Evolutionary conservation across 2,888 invertebrate species (phyloP).

Genomic region (Phanerotoma sp.): DNA sequence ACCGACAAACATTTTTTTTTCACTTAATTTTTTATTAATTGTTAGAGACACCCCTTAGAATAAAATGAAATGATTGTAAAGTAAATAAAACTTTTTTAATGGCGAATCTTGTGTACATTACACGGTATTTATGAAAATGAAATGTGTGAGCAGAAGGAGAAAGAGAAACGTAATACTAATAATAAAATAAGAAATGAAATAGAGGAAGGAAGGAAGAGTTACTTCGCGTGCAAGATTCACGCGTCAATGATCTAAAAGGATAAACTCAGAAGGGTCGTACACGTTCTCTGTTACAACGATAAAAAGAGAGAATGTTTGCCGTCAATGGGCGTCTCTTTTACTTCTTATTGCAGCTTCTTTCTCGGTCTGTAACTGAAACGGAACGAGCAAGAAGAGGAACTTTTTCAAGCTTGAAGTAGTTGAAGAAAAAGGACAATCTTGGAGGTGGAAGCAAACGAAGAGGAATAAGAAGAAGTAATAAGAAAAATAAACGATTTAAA

Average conservation of each 20-base stretch:
- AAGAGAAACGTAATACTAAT: not conserved
- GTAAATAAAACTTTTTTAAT: no score
- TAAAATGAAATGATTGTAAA: no score
- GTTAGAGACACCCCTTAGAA: no score
- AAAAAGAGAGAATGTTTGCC: not conserved
- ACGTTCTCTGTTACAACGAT: not conserved
- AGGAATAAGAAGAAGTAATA: slow-evolving; percentile 4
- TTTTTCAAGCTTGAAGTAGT: not conserved
- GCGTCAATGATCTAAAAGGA: slow-evolving; percentile 8
- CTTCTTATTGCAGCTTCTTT: slow-evolving; percentile 1
- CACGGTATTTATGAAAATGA: not conserved
- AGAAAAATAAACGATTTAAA: not conserved
- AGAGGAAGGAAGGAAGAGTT: not conserved
- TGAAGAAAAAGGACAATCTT: not conserved
- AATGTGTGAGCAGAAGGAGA: not conserved
- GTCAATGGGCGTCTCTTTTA: slow-evolving; percentile 8
- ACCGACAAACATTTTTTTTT: no score
- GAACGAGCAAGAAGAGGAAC: slow-evolving; percentile 1
- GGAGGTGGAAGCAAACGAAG: slow-evolving; percentile 10
- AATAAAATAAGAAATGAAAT: not conserved
- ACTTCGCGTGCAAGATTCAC: slow-evolving; percentile 1
- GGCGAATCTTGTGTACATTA: no score
- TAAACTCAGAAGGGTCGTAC: slow-evolving; percentile 4
- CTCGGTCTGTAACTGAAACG: not conserved
- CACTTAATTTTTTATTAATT: no score